These are phyloP conservation scores for Heterodera filipjevi DNA, from an alignment of 2,888 invertebrate species.

Conservation along the genomic window DNA sequence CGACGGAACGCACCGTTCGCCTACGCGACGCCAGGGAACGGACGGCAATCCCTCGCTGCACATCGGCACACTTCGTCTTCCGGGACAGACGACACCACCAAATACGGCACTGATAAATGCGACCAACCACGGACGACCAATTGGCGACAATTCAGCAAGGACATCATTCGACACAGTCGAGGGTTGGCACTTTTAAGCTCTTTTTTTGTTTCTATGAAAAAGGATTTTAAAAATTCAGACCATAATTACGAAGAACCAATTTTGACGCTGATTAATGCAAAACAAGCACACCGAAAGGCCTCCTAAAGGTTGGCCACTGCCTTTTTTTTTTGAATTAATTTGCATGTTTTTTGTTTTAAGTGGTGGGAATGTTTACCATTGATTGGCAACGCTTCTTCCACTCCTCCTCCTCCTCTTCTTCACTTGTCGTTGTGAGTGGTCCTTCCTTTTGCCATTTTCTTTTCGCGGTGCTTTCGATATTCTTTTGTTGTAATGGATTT, in stretches of 20 bases:
- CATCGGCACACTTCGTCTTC: constrained; percentile 5
- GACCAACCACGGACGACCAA: constrained; percentile 7
- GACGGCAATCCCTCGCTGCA: not conserved
- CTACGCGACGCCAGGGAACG: not conserved
- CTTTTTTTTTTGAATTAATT: not conserved
- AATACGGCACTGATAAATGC: constrained; percentile 1
- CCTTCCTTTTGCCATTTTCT: not conserved
- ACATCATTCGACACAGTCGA: not conserved
- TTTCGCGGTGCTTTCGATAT: not conserved
- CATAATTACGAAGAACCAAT: constrained; percentile 9
- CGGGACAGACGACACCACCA: not conserved
- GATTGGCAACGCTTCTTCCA: not conserved
- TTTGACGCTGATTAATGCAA: not conserved
- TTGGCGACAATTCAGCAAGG: not conserved
- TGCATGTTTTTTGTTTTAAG: not conserved
- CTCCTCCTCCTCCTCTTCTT: not conserved
- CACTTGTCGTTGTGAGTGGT: not conserved
- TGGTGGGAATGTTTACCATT: not conserved
- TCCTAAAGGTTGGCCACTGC: not conserved
- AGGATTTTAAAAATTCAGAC: not conserved
- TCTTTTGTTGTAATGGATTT: too few species aligned
- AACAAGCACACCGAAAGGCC: not conserved
- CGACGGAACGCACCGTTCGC: not conserved
- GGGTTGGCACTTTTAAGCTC: not conserved
- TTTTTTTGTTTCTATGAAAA: not conserved